Percentiles rank a stretch among this genome's conserved stretches.
These are phyloP conservation scores for Diaprepes abbreviatus DNA, from an alignment of 2,888 invertebrate species.

Conservation along the genomic window DNA sequence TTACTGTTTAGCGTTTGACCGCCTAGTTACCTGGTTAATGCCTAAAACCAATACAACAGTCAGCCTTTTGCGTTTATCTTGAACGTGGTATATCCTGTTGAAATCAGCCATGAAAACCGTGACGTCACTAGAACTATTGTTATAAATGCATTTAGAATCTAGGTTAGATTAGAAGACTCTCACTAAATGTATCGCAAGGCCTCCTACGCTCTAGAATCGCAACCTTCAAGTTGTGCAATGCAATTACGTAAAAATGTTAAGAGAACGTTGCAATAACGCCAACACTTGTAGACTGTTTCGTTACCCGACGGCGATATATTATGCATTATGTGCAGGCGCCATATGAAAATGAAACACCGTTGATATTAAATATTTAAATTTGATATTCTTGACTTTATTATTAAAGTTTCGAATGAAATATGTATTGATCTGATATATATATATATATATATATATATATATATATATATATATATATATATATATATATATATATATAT, in stretches of 20 bases:
- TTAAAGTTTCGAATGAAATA: too few species aligned
- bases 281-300: conserved; percentile 14
- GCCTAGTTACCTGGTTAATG: conserved; percentile 8
- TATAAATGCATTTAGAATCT: conserved; percentile 26
- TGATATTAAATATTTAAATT: neutral
- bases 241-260: conserved; percentile 21
- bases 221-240: conserved; percentile 20
- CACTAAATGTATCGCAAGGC: conserved; percentile 31
- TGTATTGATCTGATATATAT: too few species aligned
- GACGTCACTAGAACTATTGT: conserved; percentile 22
- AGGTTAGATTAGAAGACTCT: conserved; percentile 36
- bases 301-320: neutral
- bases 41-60: neutral
- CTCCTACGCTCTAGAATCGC: conserved; percentile 18
- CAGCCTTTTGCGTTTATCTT: neutral
- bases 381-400: too few species aligned
- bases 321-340: conserved; percentile 17
- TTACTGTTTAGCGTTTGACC: conserved; percentile 2
- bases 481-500: too few species aligned
- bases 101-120: conserved; percentile 15
- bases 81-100: neutral
- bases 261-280: conserved; percentile 22
- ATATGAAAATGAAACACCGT: neutral
- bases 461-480: too few species aligned
- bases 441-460: too few species aligned